A percentile compares a stretch with the other conserved stretches of the same genome.
Conservation (phyloP, 2,888 invertebrate species). For the Phlogophora meticulosa region DNA sequence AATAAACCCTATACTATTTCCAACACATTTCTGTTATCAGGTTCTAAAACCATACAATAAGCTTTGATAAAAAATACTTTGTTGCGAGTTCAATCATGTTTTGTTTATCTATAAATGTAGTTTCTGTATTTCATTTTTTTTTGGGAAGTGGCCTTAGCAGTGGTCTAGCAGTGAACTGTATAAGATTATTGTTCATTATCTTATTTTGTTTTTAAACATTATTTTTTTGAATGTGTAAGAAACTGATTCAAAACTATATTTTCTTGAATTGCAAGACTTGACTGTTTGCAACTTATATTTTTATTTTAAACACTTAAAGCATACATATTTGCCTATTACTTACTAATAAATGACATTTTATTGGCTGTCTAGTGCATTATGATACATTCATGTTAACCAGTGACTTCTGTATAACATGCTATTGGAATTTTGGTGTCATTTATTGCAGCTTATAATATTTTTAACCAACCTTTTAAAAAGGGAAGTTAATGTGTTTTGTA, state of each 20-base stretch:
- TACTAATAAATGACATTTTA: background rate
- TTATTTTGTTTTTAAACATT: background rate
- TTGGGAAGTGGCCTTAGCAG: background rate
- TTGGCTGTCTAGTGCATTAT: background rate
- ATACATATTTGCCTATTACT: background rate
- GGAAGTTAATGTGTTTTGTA: too few species aligned
- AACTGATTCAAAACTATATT: background rate
- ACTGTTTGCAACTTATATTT: background rate
- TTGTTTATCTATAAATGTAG: background rate
- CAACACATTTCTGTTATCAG: constrained; percentile 9
- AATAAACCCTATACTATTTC: background rate
- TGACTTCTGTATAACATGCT: background rate
- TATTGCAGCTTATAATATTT: background rate
- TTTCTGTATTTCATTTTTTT: background rate
- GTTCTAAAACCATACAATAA: background rate
- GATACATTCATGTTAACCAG: background rate
- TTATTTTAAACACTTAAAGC: background rate
- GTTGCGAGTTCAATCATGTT: background rate
- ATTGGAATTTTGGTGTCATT: constrained; percentile 5
- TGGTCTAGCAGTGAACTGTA: background rate
- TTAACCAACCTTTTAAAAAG: too few species aligned
- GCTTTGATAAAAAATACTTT: background rate
- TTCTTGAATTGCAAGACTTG: background rate
- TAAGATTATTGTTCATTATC: background rate
- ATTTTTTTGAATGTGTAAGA: too few species aligned